Percentiles rank a stretch among this genome's conserved stretches.
Evolutionary conservation across 1,140 invertebrate species (phyloP).

Genomic region (Gonatopus flavifemur): DNA sequence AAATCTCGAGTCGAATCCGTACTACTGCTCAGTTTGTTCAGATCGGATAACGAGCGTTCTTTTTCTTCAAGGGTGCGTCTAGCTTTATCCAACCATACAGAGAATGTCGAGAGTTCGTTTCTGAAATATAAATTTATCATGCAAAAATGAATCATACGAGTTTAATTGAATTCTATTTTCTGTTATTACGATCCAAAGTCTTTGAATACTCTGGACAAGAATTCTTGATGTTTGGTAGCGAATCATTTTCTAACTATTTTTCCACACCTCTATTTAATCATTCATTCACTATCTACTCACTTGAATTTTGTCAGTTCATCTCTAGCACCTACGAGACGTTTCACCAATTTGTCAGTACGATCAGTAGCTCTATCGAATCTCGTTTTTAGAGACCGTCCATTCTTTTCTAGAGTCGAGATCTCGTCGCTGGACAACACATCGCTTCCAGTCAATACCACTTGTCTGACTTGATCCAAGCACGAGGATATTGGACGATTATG

Average conservation of each 20-base stretch:
- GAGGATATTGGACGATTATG: constrained; percentile 83
- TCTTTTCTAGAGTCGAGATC: constrained; percentile 80
- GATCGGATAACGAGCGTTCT: constrained; percentile 78
- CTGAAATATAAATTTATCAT: constrained; percentile 41
- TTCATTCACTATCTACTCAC: constrained; percentile 46
- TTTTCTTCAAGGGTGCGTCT: constrained; percentile 80
- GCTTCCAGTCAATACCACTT: constrained; percentile 84
- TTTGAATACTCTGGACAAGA: too few species aligned
- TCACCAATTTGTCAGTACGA: constrained; percentile 76
- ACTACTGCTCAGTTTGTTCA: constrained; percentile 72
- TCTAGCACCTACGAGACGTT: constrained; percentile 74
- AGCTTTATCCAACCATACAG: constrained; percentile 81
- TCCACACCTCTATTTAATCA: constrained; percentile 3
- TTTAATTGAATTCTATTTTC: not conserved
- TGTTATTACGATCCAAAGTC: not conserved
- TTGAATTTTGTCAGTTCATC: constrained; percentile 89
- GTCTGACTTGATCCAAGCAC: constrained; percentile 88
- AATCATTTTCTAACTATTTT: too few species aligned
- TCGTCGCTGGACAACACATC: constrained; percentile 90
- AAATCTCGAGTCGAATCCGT: constrained; percentile 81
- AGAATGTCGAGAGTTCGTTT: constrained; percentile 78
- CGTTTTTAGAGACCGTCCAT: constrained; percentile 78
- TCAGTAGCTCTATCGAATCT: constrained; percentile 81
- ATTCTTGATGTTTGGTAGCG: too few species aligned
- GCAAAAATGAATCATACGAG: not conserved